Conservation (phyloP, 1,140 invertebrate genomes). For the Drosophila sucinea region DNA sequence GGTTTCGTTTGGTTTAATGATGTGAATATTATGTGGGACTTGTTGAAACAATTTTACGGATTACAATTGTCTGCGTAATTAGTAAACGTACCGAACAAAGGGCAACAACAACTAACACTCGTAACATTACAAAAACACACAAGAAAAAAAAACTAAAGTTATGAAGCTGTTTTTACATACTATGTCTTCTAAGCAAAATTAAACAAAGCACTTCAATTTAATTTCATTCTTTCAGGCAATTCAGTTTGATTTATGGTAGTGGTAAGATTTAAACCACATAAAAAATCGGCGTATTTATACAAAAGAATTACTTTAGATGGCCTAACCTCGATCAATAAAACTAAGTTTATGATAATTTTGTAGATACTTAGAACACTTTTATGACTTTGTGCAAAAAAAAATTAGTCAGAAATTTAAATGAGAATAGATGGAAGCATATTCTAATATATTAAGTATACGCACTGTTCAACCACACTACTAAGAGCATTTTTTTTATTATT, state of each 20-base stretch:
- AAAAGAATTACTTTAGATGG: not conserved
- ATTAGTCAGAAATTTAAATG: too few relatives aligned
- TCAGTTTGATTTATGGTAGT: not conserved
- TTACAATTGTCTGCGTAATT: conserved; percentile 42
- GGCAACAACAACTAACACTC: conserved; percentile 21
- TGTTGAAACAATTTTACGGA: conserved; percentile 31
- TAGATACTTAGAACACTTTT: too few relatives aligned
- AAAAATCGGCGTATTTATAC: not conserved
- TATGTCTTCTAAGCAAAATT: not conserved
- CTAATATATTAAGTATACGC: too few relatives aligned
- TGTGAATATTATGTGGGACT: conserved; percentile 42
- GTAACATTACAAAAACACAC: conserved; percentile 11
- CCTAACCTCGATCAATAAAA: not conserved
- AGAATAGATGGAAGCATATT: too few relatives aligned
- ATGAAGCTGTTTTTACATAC: conserved; percentile 7
- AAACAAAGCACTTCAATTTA: not conserved
- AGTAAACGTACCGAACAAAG: conserved; percentile 25
- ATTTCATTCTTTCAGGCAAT: not conserved
- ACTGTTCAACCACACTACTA: too few relatives aligned
- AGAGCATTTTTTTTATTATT: too few relatives aligned
- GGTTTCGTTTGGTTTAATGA: conserved; percentile 33
- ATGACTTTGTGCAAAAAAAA: too few relatives aligned
- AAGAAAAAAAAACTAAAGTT: not conserved
- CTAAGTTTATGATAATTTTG: too few relatives aligned
- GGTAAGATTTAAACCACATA: not conserved